Conservation (phyloP, 2,797 vertebrate species). For the Schizothorax lantsangensis region DNA sequence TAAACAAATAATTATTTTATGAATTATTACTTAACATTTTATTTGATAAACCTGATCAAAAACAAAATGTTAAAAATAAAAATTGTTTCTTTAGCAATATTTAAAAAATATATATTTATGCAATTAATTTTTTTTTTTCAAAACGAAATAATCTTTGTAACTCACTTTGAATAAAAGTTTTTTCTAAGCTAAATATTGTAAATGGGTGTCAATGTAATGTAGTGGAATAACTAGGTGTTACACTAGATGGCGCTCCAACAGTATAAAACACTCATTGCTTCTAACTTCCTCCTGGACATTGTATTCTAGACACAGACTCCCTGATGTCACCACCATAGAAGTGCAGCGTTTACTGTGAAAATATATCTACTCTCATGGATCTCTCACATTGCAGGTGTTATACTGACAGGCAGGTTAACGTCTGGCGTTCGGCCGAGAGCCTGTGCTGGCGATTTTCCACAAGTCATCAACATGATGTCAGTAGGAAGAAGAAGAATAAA, state of each 20-base stretch:
- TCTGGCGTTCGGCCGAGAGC: slow-evolving; percentile 16
- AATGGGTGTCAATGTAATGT: background rate
- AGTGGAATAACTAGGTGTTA: background rate
- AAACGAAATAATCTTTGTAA: background rate
- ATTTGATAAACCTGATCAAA: background rate
- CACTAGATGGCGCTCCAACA: slow-evolving; percentile 17
- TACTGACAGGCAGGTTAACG: slow-evolving; percentile 15
- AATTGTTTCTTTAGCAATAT: background rate
- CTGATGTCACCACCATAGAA: slow-evolving; percentile 25
- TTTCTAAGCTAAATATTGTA: background rate
- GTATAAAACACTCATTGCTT: background rate
- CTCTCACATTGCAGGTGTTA: slow-evolving; percentile 14
- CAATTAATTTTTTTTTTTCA: background rate
- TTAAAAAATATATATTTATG: background rate
- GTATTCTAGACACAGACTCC: slow-evolving; percentile 9
- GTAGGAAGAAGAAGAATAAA: background rate
- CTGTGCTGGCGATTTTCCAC: slow-evolving; percentile 15
- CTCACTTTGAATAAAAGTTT: background rate
- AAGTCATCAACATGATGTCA: slow-evolving; percentile 1
- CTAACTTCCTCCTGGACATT: too few species aligned
- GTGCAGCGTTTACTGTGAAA: slow-evolving; percentile 12
- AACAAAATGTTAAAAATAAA: background rate
- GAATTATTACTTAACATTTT: background rate
- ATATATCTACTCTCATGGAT: background rate
- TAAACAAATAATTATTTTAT: background rate